These are phyloP conservation scores for Oikopleura vanhoeffeni DNA, from an alignment of 23 tunicate species.

Conservation along the genomic window DNA sequence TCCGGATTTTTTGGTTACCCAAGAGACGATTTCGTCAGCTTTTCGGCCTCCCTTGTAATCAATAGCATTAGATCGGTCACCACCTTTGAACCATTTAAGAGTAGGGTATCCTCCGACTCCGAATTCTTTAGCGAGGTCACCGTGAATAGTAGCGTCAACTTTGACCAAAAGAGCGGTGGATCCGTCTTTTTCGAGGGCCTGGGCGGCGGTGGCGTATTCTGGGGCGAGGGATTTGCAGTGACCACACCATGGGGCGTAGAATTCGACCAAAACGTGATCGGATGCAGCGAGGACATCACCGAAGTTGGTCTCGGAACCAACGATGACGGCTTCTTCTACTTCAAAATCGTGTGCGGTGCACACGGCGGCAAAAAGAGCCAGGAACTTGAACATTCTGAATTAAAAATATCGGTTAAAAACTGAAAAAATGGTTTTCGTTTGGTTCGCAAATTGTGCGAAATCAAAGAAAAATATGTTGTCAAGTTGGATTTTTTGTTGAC, in stretches of 20 bases:
- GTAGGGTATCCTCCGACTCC: conserved; percentile 88
- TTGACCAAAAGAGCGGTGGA: conserved; percentile 43
- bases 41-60: conserved; percentile 83
- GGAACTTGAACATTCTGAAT: no score
- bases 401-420: no score
- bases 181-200: conserved; percentile 17
- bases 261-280: neutral
- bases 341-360: no score
- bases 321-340: no score
- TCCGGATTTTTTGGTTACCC: conserved; percentile 89
- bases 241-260: conserved; percentile 99
- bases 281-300: neutral
- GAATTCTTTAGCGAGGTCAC: conserved; percentile 29
- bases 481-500: no score
- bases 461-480: no score
- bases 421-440: no score
- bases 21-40: conserved; percentile 62
- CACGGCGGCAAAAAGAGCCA: no score
- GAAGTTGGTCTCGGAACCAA: no score
- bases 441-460: no score
- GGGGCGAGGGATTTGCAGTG: conserved; percentile 96
- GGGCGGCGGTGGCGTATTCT: conserved; percentile 86
- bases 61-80: conserved; percentile 17
- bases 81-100: conserved; percentile 61
- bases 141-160: conserved; percentile 75